phyloP scores from a whole-genome alignment of 2,113 vertebrate genomes.

The Tupaia tana region DNA sequence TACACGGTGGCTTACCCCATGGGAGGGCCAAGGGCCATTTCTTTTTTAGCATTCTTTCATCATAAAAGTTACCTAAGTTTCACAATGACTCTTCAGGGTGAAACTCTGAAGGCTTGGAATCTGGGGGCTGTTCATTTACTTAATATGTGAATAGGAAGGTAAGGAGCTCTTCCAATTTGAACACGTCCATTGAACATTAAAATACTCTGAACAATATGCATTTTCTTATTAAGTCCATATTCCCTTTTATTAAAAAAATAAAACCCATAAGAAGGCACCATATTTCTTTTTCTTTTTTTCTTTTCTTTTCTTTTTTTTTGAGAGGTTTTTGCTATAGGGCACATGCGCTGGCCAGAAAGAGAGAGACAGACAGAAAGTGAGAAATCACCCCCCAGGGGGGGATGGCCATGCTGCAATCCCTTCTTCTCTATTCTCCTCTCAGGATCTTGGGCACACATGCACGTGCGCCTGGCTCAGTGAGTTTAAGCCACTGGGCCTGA shows the following conservation, averaged over 20 bases:
- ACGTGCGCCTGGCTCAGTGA: no score
- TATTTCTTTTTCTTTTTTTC: background rate
- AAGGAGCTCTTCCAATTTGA: background rate
- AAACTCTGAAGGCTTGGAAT: background rate
- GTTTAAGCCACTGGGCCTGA: no score
- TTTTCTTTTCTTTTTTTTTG: no score
- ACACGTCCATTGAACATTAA: background rate
- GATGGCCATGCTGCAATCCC: no score
- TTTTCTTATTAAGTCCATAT: background rate
- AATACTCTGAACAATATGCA: background rate
- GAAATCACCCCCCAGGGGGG: no score
- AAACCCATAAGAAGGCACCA: background rate
- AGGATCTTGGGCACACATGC: no score
- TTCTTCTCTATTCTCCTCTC: no score
- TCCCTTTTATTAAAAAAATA: background rate
- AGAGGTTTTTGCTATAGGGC: no score
- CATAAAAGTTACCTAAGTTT: conserved; percentile 46
- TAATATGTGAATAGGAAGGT: background rate
- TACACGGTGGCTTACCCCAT: background rate
- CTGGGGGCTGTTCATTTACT: background rate
- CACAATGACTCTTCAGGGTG: background rate
- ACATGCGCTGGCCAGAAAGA: no score
- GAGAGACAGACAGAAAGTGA: no score
- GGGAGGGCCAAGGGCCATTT: conserved; percentile 48
- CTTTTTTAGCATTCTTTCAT: conserved; percentile 20